Evolutionary conservation across 2,113 vertebrate species (phyloP), one percentile per base, ranked within the genome.

Genomic region (Bettongia penicillata): DNA sequence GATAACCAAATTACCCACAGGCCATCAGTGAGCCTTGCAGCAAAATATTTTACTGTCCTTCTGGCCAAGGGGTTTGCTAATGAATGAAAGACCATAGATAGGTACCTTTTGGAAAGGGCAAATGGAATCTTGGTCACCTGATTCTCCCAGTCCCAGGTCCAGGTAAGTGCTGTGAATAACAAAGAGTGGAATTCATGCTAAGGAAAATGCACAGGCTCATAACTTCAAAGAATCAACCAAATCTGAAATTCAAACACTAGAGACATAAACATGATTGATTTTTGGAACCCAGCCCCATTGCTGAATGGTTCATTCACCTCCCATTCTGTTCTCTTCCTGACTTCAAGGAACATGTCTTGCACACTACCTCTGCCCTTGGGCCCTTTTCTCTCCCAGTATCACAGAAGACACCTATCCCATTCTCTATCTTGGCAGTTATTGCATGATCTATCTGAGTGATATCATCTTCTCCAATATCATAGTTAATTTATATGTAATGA

Each of bases 401-500:
- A 94, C 57, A n/a, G 90, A 94, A 0, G 93, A 95, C 97, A 97
- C 96, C 97, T 98, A 96, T 96, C 93, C 68, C 68, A 23, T 89
- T 89, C 53, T 89, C 50, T 25, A 55, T 43, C 96, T 97, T 98
- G 98, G 97, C 97, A 96, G 95, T 93, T 50, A 52, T 91, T 92
- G 92, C 57, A 93, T 90, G 89, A 25, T 93, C 94, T 94, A 93
- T 94, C 95, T 89, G 55, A 92, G 57, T 95, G 94, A 97, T 96
- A 96, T 93, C 47, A 89, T 43, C 68, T 91, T 91, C 95, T 89
- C 96, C 94, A 93, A 95, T 51, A 77, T 50, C 89, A 96, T 96
- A 26, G 31, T 97, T 98, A 96, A 97, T 98, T 97, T 97, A 49
- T 92, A 57, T 91, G 55, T 91, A 95, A 97, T 98, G 96, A 96